Evolutionary conservation across 2,113 vertebrate species (phyloP).

Genomic region (Pionites leucogaster): DNA sequence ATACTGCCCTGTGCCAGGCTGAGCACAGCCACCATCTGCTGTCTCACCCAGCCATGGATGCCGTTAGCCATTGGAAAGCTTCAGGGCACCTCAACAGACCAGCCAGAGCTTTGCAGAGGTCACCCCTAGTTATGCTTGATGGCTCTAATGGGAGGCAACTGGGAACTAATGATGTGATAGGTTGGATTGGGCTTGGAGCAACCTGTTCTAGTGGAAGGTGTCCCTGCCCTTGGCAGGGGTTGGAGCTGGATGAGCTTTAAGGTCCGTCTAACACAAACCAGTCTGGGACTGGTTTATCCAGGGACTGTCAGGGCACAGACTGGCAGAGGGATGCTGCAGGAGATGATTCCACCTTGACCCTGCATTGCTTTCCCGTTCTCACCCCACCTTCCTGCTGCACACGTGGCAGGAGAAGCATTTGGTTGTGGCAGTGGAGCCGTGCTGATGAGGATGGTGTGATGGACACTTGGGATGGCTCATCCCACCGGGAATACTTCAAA

Average conservation of each 20-base stretch:
- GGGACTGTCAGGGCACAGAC: neutral
- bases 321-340: neutral
- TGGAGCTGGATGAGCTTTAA: neutral
- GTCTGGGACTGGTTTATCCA: neutral
- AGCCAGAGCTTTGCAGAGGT: neutral
- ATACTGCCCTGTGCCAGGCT: neutral
- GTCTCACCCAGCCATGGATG: fast-evolving
- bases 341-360: neutral
- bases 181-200: neutral
- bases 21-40: neutral
- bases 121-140: too few relatives aligned
- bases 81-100: neutral
- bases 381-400: neutral
- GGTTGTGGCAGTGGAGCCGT: fast-evolving
- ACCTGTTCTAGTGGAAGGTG: neutral
- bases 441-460: neutral
- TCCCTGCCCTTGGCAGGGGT: neutral
- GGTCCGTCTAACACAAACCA: neutral
- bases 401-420: neutral
- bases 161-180: neutral
- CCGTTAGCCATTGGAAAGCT: neutral
- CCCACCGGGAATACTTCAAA: neutral
- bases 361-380: neutral
- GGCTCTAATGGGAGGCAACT: neutral
- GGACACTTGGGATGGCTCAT: neutral